Evolutionary conservation across 2,113 vertebrate genomes (phyloP).

Genomic region (Semnopithecus entellus): DNA sequence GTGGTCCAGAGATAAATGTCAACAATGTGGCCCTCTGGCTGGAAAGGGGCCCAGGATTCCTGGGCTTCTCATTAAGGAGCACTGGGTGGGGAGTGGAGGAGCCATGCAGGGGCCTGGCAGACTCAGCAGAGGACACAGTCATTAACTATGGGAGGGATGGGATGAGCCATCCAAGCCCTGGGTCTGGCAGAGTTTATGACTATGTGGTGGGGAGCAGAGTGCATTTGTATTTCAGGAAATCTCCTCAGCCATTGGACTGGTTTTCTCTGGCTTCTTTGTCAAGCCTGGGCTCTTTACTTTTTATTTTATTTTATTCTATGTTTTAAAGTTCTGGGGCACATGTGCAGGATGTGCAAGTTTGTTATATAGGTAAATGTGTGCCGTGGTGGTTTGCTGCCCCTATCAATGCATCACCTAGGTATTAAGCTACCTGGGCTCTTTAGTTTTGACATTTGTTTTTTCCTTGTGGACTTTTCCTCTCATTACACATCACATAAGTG

Average conservation of each 20-base stretch:
- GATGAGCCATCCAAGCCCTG: neutral
- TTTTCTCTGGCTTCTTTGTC: constrained; percentile 15
- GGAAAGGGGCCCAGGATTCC: constrained; percentile 30
- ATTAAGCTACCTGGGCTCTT: neutral
- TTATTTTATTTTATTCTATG: neutral
- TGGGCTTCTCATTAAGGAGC: constrained; percentile 49
- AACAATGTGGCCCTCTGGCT: constrained; percentile 31
- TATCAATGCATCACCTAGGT: too few species aligned
- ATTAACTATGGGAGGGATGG: constrained; percentile 34
- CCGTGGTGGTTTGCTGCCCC: too few species aligned
- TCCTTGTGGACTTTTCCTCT: neutral
- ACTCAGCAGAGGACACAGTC: constrained; percentile 52
- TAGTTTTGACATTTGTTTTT: constrained; percentile 13
- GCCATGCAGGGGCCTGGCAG: neutral
- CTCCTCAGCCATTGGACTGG: constrained; percentile 4
- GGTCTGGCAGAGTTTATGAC: constrained; percentile 61
- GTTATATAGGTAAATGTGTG: too few species aligned
- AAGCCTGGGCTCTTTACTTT: neutral
- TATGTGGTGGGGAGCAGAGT: constrained; percentile 18
- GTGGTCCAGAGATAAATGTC: constrained; percentile 62
- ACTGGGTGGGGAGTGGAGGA: neutral
- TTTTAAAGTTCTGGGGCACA: too few species aligned
- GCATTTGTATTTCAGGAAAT: constrained; percentile 7
- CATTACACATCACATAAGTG: neutral
- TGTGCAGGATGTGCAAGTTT: too few species aligned